These are phyloP conservation scores for Limnephilus marmoratus DNA, from an alignment of 2,888 invertebrate species.

Conservation along the genomic window DNA sequence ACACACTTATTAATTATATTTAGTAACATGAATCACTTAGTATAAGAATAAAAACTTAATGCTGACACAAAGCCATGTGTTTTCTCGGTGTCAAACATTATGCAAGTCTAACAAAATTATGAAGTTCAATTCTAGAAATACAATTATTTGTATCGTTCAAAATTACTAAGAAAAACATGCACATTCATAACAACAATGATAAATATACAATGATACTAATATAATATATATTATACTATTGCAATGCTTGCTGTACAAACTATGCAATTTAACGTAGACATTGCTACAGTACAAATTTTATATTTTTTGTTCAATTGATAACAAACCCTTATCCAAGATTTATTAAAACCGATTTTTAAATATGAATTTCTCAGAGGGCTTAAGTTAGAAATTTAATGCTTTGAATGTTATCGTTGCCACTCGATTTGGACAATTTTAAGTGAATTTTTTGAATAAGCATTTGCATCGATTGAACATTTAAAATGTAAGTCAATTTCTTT, in stretches of 20 bases:
- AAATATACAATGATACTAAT: background rate
- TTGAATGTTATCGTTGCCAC: no score
- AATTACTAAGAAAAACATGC: background rate
- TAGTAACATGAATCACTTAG: background rate
- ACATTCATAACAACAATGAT: background rate
- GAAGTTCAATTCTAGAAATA: background rate
- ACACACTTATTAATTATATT: background rate
- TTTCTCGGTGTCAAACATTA: background rate
- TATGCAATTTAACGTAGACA: no score
- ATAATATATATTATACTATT: background rate
- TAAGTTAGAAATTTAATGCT: no score
- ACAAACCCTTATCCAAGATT: background rate
- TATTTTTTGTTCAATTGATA: background rate
- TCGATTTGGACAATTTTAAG: background rate
- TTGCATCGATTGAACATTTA: background rate
- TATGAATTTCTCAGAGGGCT: no score
- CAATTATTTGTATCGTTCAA: background rate
- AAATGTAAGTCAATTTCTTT: background rate
- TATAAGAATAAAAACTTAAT: background rate
- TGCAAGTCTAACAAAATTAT: background rate
- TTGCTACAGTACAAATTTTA: no score
- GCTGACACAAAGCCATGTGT: background rate
- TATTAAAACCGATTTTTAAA: background rate
- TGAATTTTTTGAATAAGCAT: background rate
- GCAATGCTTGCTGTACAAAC: background rate